phyloP scores from a whole-genome alignment of 2,797 vertebrate genomes.

The Erethizon dorsatum region DNA sequence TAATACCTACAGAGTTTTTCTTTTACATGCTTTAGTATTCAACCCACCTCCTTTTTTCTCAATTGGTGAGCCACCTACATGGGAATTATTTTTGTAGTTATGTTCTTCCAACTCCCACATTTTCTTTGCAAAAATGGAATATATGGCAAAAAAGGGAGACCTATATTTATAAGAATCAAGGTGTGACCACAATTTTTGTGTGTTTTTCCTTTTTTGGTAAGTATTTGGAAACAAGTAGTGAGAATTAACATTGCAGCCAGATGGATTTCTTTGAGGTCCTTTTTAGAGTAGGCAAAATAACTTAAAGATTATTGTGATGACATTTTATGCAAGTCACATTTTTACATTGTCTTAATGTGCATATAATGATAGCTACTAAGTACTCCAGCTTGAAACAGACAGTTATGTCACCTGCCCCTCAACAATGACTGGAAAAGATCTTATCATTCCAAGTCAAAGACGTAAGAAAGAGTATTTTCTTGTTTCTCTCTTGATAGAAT shows the following conservation, averaged over 20 bases:
- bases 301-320: slow-evolving; percentile 70
- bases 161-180: slow-evolving; percentile 58
- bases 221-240: slow-evolving; percentile 9
- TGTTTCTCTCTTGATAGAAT: slow-evolving; percentile 43
- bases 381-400: slow-evolving; percentile 48
- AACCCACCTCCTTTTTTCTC: slow-evolving; percentile 46
- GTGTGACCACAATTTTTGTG: neutral
- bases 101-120: slow-evolving; percentile 42
- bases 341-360: slow-evolving; percentile 63
- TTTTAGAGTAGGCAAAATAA: slow-evolving; percentile 55
- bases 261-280: slow-evolving; percentile 55
- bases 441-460: slow-evolving; percentile 63
- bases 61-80: slow-evolving; percentile 56
- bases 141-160: neutral
- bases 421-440: slow-evolving; percentile 51
- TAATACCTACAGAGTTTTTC: slow-evolving; percentile 31
- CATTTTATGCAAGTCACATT: slow-evolving; percentile 57
- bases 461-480: slow-evolving; percentile 52
- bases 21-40: slow-evolving; percentile 66
- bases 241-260: slow-evolving; percentile 70
- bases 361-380: slow-evolving; percentile 71
- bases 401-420: slow-evolving; percentile 56
- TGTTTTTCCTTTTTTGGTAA: neutral
- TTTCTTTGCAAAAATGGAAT: slow-evolving; percentile 24
- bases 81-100: slow-evolving; percentile 65